A percentile compares a stretch with the other conserved stretches of the same genome.
Conservation (phyloP, 2,888 invertebrate species). For the Lumbricus terrestris region DNA sequence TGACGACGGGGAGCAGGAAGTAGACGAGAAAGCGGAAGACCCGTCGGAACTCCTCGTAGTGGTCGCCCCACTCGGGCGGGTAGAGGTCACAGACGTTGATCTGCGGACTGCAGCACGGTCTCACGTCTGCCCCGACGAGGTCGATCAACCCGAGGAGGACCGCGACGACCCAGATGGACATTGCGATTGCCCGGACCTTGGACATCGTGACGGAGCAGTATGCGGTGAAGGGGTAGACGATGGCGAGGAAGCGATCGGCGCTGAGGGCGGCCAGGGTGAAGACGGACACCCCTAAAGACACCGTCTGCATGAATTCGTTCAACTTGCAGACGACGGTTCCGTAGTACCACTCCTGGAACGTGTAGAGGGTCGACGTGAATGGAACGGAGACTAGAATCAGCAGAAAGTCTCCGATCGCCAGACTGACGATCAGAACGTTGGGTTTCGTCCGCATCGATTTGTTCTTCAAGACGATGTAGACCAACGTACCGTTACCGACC, state of each 20-base stretch:
- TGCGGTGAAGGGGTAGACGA: slow-evolving; percentile 83
- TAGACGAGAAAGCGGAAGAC: slow-evolving; percentile 69
- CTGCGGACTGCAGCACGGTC: not conserved
- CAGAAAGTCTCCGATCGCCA: slow-evolving; percentile 78
- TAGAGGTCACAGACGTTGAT: slow-evolving; percentile 41
- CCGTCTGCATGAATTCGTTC: slow-evolving; percentile 83
- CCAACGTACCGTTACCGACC: slow-evolving; percentile 80
- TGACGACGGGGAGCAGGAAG: slow-evolving; percentile 78
- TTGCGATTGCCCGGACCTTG: slow-evolving; percentile 45
- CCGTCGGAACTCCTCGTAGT: slow-evolving; percentile 42
- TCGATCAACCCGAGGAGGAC: slow-evolving; percentile 70
- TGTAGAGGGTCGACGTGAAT: slow-evolving; percentile 79
- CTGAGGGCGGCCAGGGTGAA: slow-evolving; percentile 87
- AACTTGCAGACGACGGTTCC: slow-evolving; percentile 72
- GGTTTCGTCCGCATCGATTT: slow-evolving; percentile 81
- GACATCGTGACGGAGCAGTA: slow-evolving; percentile 59
- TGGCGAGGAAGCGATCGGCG: slow-evolving; percentile 85
- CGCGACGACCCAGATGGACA: slow-evolving; percentile 68
- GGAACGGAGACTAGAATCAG: slow-evolving; percentile 81
- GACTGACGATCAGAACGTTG: slow-evolving; percentile 77
- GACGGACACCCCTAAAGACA: slow-evolving; percentile 88
- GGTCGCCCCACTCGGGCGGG: slow-evolving; percentile 37
- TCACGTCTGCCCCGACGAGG: slow-evolving; percentile 28
- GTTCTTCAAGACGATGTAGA: slow-evolving; percentile 75
- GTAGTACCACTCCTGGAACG: slow-evolving; percentile 85